Conservation (phyloP, 92 coral and sea anemone species). For the Pocillopora meandrina region DNA sequence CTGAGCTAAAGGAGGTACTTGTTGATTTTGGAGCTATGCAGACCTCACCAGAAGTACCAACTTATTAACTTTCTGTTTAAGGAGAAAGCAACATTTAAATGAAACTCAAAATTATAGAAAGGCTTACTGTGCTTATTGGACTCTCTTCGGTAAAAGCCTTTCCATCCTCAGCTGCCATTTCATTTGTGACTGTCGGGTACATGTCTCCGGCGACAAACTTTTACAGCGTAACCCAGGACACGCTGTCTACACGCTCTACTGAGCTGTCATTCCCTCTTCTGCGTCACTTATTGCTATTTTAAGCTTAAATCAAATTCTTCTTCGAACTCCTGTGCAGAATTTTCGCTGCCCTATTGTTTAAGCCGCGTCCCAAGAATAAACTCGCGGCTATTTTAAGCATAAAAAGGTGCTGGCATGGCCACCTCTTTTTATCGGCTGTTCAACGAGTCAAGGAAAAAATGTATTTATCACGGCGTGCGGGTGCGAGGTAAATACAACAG, state of each 20-base stretch:
- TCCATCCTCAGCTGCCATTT: conserved; percentile 41
- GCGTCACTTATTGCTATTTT: conserved; percentile 21
- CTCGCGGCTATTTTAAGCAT: conserved; percentile 25
- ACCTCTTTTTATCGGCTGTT: not conserved
- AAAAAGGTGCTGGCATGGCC: conserved; percentile 21
- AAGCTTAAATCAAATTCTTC: conserved; percentile 30
- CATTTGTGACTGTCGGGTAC: not conserved
- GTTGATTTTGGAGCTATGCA: not conserved
- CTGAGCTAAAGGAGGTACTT: not conserved
- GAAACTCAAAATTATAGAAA: conserved; percentile 17
- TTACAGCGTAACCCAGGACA: conserved; percentile 29
- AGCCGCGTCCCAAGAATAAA: conserved; percentile 16
- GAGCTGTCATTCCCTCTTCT: conserved; percentile 15
- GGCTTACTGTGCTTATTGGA: not conserved
- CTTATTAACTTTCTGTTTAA: not conserved
- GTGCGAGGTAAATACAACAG: not conserved
- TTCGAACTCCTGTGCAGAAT: conserved; percentile 17
- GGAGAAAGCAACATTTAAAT: not conserved
- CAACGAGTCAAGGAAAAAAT: not conserved
- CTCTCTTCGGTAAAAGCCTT: not conserved
- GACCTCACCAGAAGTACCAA: not conserved
- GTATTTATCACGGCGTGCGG: conserved; percentile 13
- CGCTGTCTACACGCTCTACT: conserved; percentile 38
- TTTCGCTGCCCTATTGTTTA: conserved; percentile 36
- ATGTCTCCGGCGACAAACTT: not conserved